A percentile compares a stretch with the other conserved stretches of the same genome.
Evolutionary conservation across 2,888 invertebrate genomes (phyloP).

Genomic region (Coenonympha arcania): DNA sequence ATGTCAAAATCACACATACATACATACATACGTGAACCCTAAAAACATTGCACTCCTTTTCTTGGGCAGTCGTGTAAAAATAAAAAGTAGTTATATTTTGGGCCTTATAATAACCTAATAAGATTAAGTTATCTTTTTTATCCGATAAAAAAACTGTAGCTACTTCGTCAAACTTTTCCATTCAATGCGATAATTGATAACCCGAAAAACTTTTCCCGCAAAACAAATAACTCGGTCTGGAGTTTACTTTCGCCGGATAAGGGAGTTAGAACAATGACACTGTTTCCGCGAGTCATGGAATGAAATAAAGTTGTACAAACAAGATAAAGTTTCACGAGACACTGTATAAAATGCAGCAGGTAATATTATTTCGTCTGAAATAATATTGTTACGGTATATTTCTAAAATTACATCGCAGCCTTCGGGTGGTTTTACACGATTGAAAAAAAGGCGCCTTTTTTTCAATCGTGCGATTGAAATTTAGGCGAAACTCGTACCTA

Average conservation of each 20-base stretch:
- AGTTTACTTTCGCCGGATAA: conserved; percentile 3
- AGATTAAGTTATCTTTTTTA: too few species aligned
- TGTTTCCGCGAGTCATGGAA: conserved; percentile 7
- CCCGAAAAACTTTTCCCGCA: conserved; percentile 8
- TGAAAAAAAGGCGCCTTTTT: too few species aligned
- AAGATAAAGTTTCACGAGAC: background rate
- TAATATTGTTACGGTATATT: too few species aligned
- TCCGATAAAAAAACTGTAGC: background rate
- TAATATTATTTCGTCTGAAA: background rate
- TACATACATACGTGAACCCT: too few species aligned
- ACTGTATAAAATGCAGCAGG: background rate
- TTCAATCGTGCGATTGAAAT: too few species aligned
- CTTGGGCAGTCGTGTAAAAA: too few species aligned
- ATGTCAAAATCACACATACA: too few species aligned
- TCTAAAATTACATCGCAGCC: background rate
- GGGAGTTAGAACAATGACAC: conserved; percentile 5
- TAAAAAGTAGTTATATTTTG: too few species aligned
- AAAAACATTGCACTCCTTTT: too few species aligned
- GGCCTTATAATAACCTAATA: too few species aligned
- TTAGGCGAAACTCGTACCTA: too few species aligned
- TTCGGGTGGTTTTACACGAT: too few species aligned
- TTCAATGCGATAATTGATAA: conserved; percentile 5
- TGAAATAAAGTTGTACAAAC: conserved; percentile 7
- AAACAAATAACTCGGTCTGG: conserved; percentile 8
- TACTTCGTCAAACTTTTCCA: conserved; percentile 1